Evolutionary conservation across 1,140 invertebrate species (phyloP), one percentile per base, ranked within the genome.

Genomic region (Caenorhabditis remanei): DNA sequence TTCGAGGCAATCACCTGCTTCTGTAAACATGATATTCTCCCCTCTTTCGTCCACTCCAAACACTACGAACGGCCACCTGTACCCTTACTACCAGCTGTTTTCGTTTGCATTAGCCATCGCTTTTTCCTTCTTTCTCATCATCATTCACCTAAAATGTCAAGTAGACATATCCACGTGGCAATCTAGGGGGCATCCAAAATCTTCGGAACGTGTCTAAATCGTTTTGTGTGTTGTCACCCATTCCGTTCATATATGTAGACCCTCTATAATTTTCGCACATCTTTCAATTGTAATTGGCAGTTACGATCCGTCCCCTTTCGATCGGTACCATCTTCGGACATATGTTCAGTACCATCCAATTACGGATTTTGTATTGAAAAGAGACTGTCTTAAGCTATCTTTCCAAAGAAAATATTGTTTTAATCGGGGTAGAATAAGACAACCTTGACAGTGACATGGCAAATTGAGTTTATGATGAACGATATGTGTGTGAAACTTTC

Each of bases 221-320:
- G 41, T 43, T 71, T 46, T 65, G 61, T 65, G 61, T 65, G 32
- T 14, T 71, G 65, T 79, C 40, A 50, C 71, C n/a, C 32, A 19
- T 79, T 41, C 32, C 71, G n/a, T 79, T 50, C 40, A 71, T 46
- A 71, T 16, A 53, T 41, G 32, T 16, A 58, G 16, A 9, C 8
- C 71, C 71, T 79, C 71, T 79, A 79, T 79, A 79, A 79, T 79
- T 79, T 79, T 79, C 71, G 43, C 71, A 50, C 71, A 79, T 79
- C 71, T 48, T 79, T 43, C 65, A 46, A 71, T 79, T 24, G 32
- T 79, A 79, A 79, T 79, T 79, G 71, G n/a, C 46, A 53, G 71
- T 79, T 79, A 50, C 21, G 71, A 79, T 79, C 71, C 19, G 24
- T 50, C 16, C 16, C 19, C 14, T 50, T 75, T n/a, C 13, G 21